Conservation (phyloP, 2,113 vertebrate species). For the Nothobranchius furzeri region DNA sequence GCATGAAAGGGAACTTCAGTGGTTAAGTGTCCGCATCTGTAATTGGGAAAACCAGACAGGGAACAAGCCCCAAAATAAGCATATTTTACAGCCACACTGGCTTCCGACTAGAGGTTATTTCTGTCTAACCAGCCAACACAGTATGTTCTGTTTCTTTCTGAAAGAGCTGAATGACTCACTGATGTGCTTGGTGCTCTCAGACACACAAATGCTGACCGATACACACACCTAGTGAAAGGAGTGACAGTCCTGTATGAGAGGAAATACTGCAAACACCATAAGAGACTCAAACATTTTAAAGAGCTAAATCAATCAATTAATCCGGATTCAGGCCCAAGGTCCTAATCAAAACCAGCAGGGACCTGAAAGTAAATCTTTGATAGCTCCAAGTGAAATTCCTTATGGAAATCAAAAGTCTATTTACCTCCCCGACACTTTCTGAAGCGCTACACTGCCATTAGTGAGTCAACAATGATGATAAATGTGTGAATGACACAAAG, state of each 20-base stretch:
- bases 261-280: slow-evolving; percentile 17
- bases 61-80: neutral
- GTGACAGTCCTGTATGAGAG: neutral
- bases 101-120: slow-evolving; percentile 14
- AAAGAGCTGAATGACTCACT: slow-evolving; percentile 41
- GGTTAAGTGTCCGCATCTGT: too few species aligned
- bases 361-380: neutral
- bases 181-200: neutral
- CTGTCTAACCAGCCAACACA: neutral
- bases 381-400: neutral
- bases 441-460: slow-evolving; percentile 11
- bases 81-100: too few species aligned
- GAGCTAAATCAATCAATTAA: slow-evolving; percentile 11
- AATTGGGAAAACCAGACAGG: neutral
- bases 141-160: slow-evolving; percentile 12
- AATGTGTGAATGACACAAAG: neutral
- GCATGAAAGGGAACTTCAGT: too few species aligned
- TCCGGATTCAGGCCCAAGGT: slow-evolving; percentile 14
- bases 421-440: slow-evolving; percentile 1
- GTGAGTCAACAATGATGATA: neutral
- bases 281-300: slow-evolving; percentile 5
- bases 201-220: neutral
- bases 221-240: neutral
- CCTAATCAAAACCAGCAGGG: neutral
- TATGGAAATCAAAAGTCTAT: slow-evolving; percentile 17